These are phyloP conservation scores for Ptychoptera contaminata DNA, from an alignment of 2,888 invertebrate species.

Conservation along the genomic window DNA sequence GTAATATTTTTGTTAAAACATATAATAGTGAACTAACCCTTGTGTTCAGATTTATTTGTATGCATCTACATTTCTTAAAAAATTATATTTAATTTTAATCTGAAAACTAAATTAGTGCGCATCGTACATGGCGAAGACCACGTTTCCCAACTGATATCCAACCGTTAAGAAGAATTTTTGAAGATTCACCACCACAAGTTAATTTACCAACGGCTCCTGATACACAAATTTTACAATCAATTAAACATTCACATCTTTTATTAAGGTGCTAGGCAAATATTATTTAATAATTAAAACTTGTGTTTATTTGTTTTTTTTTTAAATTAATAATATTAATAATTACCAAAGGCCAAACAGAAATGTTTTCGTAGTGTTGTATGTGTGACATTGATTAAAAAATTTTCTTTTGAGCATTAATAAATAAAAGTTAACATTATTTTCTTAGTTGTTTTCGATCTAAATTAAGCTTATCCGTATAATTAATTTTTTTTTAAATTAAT, in stretches of 20 bases:
- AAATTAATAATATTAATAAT: not conserved
- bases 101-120: slow-evolving; percentile 35
- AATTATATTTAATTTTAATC: not conserved
- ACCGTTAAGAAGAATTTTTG: slow-evolving; percentile 60
- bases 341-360: not conserved
- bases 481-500: no score
- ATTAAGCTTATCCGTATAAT: no score
- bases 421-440: no score
- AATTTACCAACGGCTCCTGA: slow-evolving; percentile 14
- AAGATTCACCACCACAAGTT: slow-evolving; percentile 44
- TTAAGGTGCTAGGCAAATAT: not conserved
- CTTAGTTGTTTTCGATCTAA: no score
- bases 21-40: not conserved
- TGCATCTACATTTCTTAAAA: not conserved
- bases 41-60: not conserved
- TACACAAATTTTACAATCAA: not conserved
- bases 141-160: slow-evolving; percentile 65
- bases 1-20: not conserved
- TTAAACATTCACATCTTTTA: not conserved
- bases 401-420: no score
- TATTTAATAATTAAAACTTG: not conserved
- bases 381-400: no score
- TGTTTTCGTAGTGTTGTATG: no score
- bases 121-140: slow-evolving; percentile 73
- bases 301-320: not conserved